phyloP scores from a whole-genome alignment of 1,140 invertebrate genomes.

The Vanessa atalanta region DNA sequence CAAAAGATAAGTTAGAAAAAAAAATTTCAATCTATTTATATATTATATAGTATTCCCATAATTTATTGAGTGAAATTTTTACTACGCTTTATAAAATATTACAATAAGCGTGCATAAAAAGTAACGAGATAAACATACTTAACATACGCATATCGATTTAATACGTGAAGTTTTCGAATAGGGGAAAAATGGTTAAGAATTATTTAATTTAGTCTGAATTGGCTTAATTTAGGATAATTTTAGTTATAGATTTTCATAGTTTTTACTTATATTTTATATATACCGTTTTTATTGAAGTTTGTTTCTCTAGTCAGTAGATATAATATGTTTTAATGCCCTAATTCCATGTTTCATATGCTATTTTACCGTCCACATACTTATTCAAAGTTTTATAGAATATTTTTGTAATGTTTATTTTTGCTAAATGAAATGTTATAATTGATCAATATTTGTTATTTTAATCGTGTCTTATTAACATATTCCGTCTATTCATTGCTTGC shows the following conservation, averaged over 20 bases:
- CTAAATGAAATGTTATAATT: conserved; percentile 14
- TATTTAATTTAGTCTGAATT: not conserved
- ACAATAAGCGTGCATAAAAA: no score
- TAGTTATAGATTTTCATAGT: not conserved
- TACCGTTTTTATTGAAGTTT: not conserved
- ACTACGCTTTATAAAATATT: no score
- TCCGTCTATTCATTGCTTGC: conserved; percentile 36
- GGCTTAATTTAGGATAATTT: not conserved
- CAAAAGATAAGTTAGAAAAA: no score
- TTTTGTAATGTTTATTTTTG: conserved; percentile 10
- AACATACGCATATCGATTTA: no score
- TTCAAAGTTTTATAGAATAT: not conserved
- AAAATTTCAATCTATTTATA: no score
- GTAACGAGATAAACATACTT: no score
- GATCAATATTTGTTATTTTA: conserved; percentile 13
- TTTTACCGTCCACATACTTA: conserved; percentile 29
- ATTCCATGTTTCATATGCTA: conserved; percentile 15
- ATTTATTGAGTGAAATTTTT: no score
- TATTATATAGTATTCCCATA: no score
- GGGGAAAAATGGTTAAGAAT: no score
- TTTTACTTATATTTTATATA: conserved; percentile 14
- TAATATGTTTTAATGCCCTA: conserved; percentile 10
- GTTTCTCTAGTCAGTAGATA: conserved; percentile 24
- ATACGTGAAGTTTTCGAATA: not conserved
- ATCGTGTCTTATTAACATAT: conserved; percentile 21